phyloP scores from a whole-genome alignment of 92 coral and sea anemone species.

The Palythoa grandis region DNA sequence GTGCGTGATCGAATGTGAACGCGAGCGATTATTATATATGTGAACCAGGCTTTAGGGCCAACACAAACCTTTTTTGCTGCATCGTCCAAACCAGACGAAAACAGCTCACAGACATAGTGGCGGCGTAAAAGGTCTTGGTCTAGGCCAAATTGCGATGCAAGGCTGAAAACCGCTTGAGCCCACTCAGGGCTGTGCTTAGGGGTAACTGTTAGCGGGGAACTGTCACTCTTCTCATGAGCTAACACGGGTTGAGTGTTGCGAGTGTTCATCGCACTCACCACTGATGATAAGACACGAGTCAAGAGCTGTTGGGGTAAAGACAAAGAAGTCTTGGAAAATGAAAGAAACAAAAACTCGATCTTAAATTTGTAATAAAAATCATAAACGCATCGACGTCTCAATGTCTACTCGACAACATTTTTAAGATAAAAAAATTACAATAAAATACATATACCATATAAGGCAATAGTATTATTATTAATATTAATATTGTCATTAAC shows the following conservation, averaged over 20 bases:
- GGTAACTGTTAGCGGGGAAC: slow-evolving; percentile 10
- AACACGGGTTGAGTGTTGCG: slow-evolving; percentile 31
- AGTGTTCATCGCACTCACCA: slow-evolving; percentile 53
- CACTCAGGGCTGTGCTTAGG: slow-evolving; percentile 62
- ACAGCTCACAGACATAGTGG: slow-evolving; percentile 82
- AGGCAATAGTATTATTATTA: too few species aligned
- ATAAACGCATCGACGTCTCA: too few species aligned
- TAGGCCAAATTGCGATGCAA: slow-evolving; percentile 89
- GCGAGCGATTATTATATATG: too few species aligned
- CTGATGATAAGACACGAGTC: slow-evolving; percentile 70
- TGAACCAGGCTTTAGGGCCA: not conserved
- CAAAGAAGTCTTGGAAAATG: not conserved
- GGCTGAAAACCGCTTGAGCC: slow-evolving; percentile 68
- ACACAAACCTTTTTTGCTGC: slow-evolving; percentile 78
- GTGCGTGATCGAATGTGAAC: too few species aligned
- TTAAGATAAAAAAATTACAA: too few species aligned
- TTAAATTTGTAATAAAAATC: too few species aligned
- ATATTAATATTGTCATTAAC: too few species aligned
- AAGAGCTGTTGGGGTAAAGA: slow-evolving; percentile 55
- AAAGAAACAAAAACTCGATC: too few species aligned
- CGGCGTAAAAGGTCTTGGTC: slow-evolving; percentile 74
- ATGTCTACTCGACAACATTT: too few species aligned
- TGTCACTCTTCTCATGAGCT: slow-evolving; percentile 47
- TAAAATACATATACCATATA: too few species aligned
- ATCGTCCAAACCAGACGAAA: slow-evolving; percentile 78